Evolutionary conservation across 2,797 vertebrate species (phyloP).

Genomic region (Xerus rutilus): DNA sequence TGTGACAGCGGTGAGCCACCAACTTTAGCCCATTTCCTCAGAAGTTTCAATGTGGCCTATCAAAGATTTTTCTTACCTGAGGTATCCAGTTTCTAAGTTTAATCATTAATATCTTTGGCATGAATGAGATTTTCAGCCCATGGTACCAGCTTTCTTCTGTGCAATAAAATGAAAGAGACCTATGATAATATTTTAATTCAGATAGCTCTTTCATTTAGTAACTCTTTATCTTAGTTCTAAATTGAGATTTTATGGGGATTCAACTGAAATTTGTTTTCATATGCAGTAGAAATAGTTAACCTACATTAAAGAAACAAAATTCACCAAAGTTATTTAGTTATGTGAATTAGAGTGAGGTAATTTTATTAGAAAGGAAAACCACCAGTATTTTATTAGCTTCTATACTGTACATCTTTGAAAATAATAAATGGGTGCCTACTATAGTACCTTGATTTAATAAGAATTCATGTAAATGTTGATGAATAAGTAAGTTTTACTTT

Average conservation of each 20-base stretch:
- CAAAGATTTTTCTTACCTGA: neutral
- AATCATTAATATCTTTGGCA: neutral
- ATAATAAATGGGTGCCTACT: neutral
- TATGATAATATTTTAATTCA: neutral
- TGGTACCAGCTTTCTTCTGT: neutral
- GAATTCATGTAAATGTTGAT: neutral
- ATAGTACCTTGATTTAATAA: constrained; percentile 25
- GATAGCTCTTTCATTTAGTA: neutral
- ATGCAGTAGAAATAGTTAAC: neutral
- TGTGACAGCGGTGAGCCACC: neutral
- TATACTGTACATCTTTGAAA: neutral
- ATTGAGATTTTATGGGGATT: neutral
- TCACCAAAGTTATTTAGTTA: neutral
- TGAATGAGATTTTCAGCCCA: neutral
- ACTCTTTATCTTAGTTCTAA: neutral
- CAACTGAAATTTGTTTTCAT: neutral
- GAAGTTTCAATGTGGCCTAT: neutral
- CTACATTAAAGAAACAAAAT: neutral
- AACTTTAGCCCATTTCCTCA: neutral
- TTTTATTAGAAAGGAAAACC: constrained; percentile 45
- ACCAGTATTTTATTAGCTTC: neutral
- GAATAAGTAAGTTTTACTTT: constrained; percentile 45
- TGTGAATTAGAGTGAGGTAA: neutral
- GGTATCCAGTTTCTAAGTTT: neutral
- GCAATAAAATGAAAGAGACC: neutral